phyloP scores from a whole-genome alignment of 2,113 vertebrate species.

The Rhipidura dahli region DNA sequence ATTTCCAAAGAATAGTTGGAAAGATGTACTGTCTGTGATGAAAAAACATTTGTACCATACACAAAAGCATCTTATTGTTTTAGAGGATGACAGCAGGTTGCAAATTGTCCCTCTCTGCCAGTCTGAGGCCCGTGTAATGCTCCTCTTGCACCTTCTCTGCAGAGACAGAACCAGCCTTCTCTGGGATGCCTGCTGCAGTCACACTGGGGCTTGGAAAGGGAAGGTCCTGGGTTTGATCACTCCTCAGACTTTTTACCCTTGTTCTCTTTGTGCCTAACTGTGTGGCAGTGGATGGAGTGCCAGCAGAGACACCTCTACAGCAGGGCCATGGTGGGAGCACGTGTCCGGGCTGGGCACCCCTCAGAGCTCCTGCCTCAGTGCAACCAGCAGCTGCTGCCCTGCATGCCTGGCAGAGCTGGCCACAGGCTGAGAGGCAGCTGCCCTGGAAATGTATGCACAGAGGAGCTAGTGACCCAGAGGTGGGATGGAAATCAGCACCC shows the following conservation, averaged over 20 bases:
- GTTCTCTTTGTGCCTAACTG: background rate
- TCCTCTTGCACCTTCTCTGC: background rate
- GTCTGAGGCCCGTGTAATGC: background rate
- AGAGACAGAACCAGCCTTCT: background rate
- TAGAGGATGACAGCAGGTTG: background rate
- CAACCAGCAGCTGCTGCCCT: background rate
- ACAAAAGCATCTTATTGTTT: background rate
- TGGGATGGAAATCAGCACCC: background rate
- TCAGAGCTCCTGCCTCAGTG: background rate
- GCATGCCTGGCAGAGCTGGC: fast-evolving
- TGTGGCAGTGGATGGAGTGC: background rate
- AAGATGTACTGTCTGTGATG: background rate
- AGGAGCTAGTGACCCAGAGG: background rate
- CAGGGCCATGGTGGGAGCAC: fast-evolving
- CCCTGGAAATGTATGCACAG: fast-evolving
- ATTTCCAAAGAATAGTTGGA: background rate
- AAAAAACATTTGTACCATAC: background rate
- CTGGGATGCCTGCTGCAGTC: background rate
- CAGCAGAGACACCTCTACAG: background rate
- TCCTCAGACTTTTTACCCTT: background rate
- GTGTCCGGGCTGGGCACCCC: fast-evolving
- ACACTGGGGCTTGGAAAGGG: background rate
- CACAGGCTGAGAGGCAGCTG: background rate
- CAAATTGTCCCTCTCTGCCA: background rate
- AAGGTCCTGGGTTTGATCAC: background rate